A percentile compares a stretch with the other conserved stretches of the same genome.
Conservation (phyloP, 2,113 vertebrate genomes). For the Mungos mungo region DNA sequence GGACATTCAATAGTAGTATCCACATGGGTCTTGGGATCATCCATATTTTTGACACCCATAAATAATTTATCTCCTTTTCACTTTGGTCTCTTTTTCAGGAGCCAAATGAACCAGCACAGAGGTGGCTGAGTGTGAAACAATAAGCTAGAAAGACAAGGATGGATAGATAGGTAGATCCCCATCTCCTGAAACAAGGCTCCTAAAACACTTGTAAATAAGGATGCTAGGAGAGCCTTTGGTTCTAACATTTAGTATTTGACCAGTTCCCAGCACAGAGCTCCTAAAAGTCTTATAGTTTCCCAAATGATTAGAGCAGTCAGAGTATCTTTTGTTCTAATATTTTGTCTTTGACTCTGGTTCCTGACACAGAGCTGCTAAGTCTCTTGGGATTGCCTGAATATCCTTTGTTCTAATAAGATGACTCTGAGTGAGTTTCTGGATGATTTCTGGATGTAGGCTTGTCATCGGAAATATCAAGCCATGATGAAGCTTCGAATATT, state of each 20-base stretch:
- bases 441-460: background rate
- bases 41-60: background rate
- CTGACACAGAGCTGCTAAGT: background rate
- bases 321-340: background rate
- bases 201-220: background rate
- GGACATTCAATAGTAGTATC: background rate
- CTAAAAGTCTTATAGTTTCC: background rate
- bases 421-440: background rate
- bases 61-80: background rate
- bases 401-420: background rate
- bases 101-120: background rate
- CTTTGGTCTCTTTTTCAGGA: background rate
- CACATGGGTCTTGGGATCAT: background rate
- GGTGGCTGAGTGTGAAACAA: background rate
- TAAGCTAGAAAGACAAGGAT: background rate
- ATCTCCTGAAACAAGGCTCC: background rate
- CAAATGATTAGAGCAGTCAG: background rate
- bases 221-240: background rate
- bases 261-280: background rate
- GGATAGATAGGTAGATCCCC: background rate
- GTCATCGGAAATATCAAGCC: background rate
- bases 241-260: background rate
- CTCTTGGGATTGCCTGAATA: background rate
- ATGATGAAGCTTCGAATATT: background rate
- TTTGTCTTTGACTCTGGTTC: background rate